These are phyloP conservation scores for Unio delphinus DNA, from an alignment of 2,888 invertebrate genomes.

Conservation along the genomic window DNA sequence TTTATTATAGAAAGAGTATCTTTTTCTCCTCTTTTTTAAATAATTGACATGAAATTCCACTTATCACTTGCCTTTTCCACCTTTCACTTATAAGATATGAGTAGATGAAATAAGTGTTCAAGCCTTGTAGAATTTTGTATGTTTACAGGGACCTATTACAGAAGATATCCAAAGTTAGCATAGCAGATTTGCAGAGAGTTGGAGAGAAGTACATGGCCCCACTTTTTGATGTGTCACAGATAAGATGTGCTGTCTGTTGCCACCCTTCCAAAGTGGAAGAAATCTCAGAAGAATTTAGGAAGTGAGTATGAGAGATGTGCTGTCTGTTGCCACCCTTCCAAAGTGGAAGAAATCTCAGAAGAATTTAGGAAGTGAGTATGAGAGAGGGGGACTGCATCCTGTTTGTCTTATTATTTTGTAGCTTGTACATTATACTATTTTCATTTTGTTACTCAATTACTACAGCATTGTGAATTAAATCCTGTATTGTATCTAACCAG, in stretches of 20 bases:
- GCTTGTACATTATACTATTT: too few species aligned
- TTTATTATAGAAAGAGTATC: too few species aligned
- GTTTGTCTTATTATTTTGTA: too few species aligned
- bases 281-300: constrained; percentile 78
- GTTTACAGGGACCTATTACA: constrained; percentile 77
- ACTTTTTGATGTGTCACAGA: constrained; percentile 77
- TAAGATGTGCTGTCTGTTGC: constrained; percentile 83
- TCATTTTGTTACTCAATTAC: too few species aligned
- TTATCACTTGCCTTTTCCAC: too few species aligned
- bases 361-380: constrained; percentile 76
- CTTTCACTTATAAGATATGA: too few species aligned
- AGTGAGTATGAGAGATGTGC: constrained; percentile 72
- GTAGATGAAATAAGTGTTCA: background rate
- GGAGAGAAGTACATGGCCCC: constrained; percentile 81
- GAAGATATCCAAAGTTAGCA: constrained; percentile 79
- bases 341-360: constrained; percentile 79
- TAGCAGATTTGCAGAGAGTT: constrained; percentile 78
- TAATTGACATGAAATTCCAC: too few species aligned
- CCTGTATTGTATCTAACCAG: background rate
- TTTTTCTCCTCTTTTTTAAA: too few species aligned
- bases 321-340: constrained; percentile 84
- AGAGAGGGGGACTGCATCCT: too few species aligned
- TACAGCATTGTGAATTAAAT: background rate
- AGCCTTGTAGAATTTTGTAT: background rate
- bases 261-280: constrained; percentile 83